Base-by-base conservation (phyloP, 2,888 invertebrate genomes). In the Trachelus troglodyta region DNA sequence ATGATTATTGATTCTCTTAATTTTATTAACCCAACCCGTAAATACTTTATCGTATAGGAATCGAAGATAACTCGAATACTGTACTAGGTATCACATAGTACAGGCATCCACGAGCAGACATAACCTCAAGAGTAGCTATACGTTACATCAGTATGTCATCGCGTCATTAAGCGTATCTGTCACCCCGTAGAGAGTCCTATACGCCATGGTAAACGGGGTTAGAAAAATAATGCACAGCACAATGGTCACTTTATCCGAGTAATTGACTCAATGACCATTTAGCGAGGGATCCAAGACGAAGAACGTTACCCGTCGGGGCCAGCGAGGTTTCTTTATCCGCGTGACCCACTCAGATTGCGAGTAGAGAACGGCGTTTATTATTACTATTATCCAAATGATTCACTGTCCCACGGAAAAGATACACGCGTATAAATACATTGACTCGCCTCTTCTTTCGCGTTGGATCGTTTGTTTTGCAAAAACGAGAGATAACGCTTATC, bases 261-360 rank as follows among this genome's bases (percentile, higher is more conserved):
- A 90, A 90, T 90, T 90, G 90, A 89, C 88, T 89, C 88, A 89
- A 89, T 89, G 89, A 88, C 85, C 89, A 87, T 89, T 90, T 88
- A 88, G 86, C 85, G n/a, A n/a, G 35, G 74, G 83, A 84, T 83
- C 84, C 76, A 33, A 69, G 69, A 33, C 30, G 69, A 69, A 83
- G 84, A 81, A 79, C 81, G 79, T 83, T 73, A 73, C 77, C 77
- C 83, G 84, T 75, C 83, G 79, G 75, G 68, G 68, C 78, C 77
- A 75, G 83, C 83, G 83, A 85, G 84, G 81, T 85, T 87, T 87
- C 87, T 88, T 86, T 87, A 87, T 87, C 83, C 85, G 78, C 84
- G 85, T 87, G 87, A 87, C 87, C 87, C 85, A 86, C 84, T 88
- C 85, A 83, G 85, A 86, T 86, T 82, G 83, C 80, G 37, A 34